Base-by-base conservation (phyloP, 1,140 invertebrate genomes). In the Formica exsecta region DNA sequence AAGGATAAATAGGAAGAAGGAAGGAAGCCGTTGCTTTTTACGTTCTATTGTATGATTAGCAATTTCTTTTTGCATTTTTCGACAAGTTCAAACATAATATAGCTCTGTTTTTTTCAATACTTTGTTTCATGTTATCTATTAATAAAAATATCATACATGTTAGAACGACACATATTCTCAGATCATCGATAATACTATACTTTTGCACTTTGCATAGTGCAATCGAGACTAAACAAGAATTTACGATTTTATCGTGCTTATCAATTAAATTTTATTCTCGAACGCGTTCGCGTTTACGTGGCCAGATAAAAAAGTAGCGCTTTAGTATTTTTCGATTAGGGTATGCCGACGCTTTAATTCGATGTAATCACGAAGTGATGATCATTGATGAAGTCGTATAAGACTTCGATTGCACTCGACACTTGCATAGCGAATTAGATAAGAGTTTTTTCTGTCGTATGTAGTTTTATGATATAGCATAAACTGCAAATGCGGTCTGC, bases 51-150 rank as follows among this genome's bases (percentile, higher is more conserved):
- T 87, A 87, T 32, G 80, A 85, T 51, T 51, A 51, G 48, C 16
- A 51, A 51, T 51, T 51, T 29, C n/a, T 65, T 54, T 84, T 84
- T 41, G 80, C 88, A 85, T 89, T 89, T 89, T 68, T 90, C 75
- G 75, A 77, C 85, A 87, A 87, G 51, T 89, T 89, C 70, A 89
- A 75, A 86, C 89, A 85, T n/a, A 41, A 89, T 84, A 83, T 65
- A 77, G 70, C 25, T 88, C 38, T 71, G 65, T 76, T 51, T 51
- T 51, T 51, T 51, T 89, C 38, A 76, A 84, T 70, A 89, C 38
- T 13, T 61, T 87, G 66, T 89, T 79, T 87, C 73, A 73, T 86
- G 74, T 90, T 64, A 89, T 79, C 70, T 48, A 32, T 54, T 51
- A 87, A 89, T 71, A 66, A 89, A 87, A 79, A 66, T 87, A 80